These are phyloP conservation scores for Dendrocincla fuliginosa DNA, from an alignment of 2,797 vertebrate species.

Conservation along the genomic window DNA sequence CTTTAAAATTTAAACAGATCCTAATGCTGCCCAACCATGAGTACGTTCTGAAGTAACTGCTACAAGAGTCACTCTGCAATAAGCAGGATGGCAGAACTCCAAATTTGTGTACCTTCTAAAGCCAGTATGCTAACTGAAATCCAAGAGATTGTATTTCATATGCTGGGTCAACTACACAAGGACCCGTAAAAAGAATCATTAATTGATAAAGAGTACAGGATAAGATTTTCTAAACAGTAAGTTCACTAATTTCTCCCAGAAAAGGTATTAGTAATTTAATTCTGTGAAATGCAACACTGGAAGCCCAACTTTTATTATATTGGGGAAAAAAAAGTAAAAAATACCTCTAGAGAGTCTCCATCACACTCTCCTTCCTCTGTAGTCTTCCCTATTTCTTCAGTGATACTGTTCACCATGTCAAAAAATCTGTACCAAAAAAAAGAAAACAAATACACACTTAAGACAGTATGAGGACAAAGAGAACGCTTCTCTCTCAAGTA, in stretches of 20 bases:
- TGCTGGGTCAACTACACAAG: neutral
- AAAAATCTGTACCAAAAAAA: conserved; percentile 84
- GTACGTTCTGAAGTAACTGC: neutral
- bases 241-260: neutral
- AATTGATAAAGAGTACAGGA: neutral
- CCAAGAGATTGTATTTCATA: neutral
- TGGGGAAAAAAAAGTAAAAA: neutral
- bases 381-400: conserved; percentile 89
- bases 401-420: conserved; percentile 93
- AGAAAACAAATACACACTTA: neutral
- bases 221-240: neutral
- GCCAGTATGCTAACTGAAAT: fast-evolving
- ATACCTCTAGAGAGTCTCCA: conserved; percentile 91
- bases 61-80: neutral
- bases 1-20: neutral
- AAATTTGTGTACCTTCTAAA: neutral
- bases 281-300: neutral
- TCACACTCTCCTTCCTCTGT: conserved; percentile 93
- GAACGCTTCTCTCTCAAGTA: neutral
- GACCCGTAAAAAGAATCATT: neutral
- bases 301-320: neutral
- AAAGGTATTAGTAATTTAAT: neutral
- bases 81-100: neutral
- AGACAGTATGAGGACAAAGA: neutral
- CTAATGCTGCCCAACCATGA: neutral